Evolutionary conservation across 1,140 invertebrate genomes (phyloP).

Genomic region (Neuroterus valhalla): DNA sequence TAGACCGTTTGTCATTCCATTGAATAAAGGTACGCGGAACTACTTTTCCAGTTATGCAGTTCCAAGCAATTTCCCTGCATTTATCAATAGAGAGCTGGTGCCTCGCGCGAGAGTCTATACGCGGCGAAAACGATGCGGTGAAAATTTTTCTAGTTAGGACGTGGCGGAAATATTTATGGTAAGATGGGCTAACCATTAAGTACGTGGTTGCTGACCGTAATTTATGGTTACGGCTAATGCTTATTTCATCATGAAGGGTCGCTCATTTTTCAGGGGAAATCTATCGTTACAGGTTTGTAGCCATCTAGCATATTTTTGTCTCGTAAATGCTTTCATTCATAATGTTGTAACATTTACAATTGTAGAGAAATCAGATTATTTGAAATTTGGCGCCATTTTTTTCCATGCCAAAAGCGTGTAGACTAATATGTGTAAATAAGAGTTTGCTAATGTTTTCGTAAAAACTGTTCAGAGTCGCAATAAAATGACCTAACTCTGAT

Average conservation of each 20-base stretch:
- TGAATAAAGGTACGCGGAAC: conserved; percentile 30
- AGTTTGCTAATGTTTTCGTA: no score
- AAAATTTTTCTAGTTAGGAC: conserved; percentile 1
- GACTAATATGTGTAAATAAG: no score
- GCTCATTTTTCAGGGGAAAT: no score
- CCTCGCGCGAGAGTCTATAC: not conserved
- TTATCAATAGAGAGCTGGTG: conserved; percentile 21
- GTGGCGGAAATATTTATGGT: conserved; percentile 3
- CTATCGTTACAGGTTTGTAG: no score
- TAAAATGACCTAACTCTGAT: not conserved
- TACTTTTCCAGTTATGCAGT: conserved; percentile 25
- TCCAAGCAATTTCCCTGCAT: conserved; percentile 23
- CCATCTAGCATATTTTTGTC: no score
- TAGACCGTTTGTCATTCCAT: conserved; percentile 14
- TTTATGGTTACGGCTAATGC: conserved; percentile 21
- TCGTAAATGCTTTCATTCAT: no score
- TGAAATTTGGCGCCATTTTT: no score
- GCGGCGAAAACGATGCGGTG: not conserved
- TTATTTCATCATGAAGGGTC: conserved; percentile 9
- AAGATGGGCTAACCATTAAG: conserved; percentile 17
- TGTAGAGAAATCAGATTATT: no score
- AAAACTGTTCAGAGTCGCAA: no score
- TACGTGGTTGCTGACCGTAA: conserved; percentile 3
- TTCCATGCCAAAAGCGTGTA: no score
- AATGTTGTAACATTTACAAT: no score